Evolutionary conservation across 2,113 vertebrate species (phyloP).

Genomic region (Spilogale gracilis): DNA sequence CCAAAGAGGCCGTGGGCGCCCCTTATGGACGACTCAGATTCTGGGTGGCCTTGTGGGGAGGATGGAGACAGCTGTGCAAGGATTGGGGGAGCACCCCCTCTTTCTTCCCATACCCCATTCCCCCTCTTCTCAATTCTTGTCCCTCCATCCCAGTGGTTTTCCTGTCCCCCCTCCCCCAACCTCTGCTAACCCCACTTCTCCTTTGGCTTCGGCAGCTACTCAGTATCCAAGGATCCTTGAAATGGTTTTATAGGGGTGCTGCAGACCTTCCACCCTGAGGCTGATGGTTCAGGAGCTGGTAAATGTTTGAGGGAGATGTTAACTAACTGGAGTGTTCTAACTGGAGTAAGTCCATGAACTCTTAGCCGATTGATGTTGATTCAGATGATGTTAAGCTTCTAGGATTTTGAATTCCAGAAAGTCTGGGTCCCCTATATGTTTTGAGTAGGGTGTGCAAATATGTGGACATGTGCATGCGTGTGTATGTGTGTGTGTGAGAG

Average conservation of each 20-base stretch:
- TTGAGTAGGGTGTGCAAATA: neutral
- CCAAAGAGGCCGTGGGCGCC: neutral
- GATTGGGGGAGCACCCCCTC: neutral
- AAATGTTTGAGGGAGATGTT: neutral
- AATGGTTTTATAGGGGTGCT: neutral
- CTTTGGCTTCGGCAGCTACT: neutral
- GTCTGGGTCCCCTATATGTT: neutral
- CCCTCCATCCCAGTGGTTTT: neutral
- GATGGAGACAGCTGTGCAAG: neutral
- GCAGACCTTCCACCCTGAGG: neutral
- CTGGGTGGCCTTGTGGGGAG: neutral
- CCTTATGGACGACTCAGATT: neutral
- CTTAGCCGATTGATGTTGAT: neutral
- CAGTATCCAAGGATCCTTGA: neutral
- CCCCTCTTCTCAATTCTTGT: neutral
- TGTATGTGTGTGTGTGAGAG: too few relatives aligned
- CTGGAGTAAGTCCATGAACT: neutral
- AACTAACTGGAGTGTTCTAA: neutral
- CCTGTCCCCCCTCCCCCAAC: neutral
- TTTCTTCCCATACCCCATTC: neutral
- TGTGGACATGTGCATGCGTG: accelerated
- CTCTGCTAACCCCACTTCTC: neutral
- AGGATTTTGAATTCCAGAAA: neutral
- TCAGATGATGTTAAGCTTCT: neutral
- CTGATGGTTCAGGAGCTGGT: neutral